Base-by-base conservation (phyloP, 2,888 invertebrate species). In the Parascotia fuliginaria region DNA sequence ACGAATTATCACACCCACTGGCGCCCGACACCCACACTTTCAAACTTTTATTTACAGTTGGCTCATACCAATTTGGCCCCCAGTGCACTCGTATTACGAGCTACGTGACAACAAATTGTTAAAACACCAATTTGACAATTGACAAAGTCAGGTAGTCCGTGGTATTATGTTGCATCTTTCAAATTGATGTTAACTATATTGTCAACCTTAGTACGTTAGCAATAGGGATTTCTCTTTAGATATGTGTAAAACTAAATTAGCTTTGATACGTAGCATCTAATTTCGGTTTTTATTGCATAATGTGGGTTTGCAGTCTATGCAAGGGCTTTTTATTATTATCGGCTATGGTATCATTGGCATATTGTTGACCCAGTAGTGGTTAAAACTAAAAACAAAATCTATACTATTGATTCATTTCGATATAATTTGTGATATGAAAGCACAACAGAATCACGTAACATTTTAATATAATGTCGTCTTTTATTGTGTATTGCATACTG, bases 1-100 rank as follows among this genome's bases (percentile, higher is more conserved):
- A 81, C 79, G 87, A 87, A 91, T 92, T 92, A 92, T 88, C 90
- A 88, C 90, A 81, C 89, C 91, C 87, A 90, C 87, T 69, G 78
- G 83, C 88, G 85, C 83, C 84, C 77, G 70, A 86, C 87, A 82
- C 84, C 84, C 69, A 78, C 78, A 75, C 76, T 75, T 60, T 52
- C 56, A 67, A 77, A 70, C 71, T 72, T 78, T 67, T 73, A 73
- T 75, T 74, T 66, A 65, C 70, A 55, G 56, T 63, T 69, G 66
- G 65, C 70, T 65, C 73, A 70, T 64, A 70, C 73, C 66, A 86
- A 77, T 79, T 72, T 82, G 72, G 62, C 78, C 85, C 70, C 69
- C 80, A 81, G 43, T 54, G 53, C 70, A 45, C 47, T 63, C 55
- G 57, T 68, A 71, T 78, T 82, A 86, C 74, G 74, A 77, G 58